Evolutionary conservation across 2,113 vertebrate genomes (phyloP).

Genomic region (Sinocyclocheilus maitianheensis): DNA sequence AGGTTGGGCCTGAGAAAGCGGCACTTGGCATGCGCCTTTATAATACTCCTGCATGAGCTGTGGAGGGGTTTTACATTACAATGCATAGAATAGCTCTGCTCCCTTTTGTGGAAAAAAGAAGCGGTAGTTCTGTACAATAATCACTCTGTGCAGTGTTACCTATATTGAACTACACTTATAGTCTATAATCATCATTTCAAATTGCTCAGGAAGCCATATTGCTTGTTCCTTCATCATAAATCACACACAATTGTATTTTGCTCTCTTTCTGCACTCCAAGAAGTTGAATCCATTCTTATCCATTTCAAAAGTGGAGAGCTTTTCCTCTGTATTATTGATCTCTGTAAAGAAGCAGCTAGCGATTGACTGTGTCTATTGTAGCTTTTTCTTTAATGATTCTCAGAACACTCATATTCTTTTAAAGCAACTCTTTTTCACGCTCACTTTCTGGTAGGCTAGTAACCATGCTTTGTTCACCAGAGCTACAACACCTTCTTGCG

Average conservation of each 20-base stretch:
- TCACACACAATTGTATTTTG: constrained; percentile 24
- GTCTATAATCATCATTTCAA: constrained; percentile 25
- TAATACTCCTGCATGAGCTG: background rate
- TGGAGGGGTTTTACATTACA: background rate
- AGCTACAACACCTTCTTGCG: background rate
- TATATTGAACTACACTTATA: background rate
- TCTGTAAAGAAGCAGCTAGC: background rate
- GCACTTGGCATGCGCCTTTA: background rate
- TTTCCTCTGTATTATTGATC: background rate
- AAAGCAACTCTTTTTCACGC: background rate
- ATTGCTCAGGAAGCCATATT: background rate
- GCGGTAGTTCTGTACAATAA: background rate
- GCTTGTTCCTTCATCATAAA: constrained; percentile 3
- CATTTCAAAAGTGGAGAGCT: background rate
- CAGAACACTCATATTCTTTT: background rate
- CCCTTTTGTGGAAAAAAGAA: background rate
- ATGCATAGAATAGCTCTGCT: background rate
- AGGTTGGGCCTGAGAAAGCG: background rate
- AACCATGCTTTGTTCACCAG: background rate
- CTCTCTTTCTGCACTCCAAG: background rate
- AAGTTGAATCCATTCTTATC: constrained; percentile 1
- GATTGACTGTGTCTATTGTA: background rate
- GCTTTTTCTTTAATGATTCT: constrained; percentile 12
- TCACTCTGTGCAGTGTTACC: background rate
- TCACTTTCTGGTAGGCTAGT: background rate